phyloP scores from a whole-genome alignment of 2,888 invertebrate genomes.

The Leptopilina syphax region DNA sequence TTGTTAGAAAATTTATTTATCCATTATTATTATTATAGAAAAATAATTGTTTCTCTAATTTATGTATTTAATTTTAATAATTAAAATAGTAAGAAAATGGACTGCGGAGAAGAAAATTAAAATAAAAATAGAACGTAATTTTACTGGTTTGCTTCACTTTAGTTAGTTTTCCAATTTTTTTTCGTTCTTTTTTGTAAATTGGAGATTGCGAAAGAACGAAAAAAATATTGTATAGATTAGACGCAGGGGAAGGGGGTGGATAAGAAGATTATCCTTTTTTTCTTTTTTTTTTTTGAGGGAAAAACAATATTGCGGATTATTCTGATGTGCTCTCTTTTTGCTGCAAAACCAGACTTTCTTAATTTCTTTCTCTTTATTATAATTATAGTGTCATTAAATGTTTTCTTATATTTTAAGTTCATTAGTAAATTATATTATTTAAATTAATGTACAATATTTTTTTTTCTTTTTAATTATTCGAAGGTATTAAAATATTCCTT shows the following conservation, averaged over 20 bases:
- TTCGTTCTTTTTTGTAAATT: not conserved
- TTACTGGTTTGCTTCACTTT: conserved; percentile 12
- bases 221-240: not conserved
- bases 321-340: not conserved
- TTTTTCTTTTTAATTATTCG: not conserved
- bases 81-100: conserved; percentile 1
- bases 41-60: not conserved
- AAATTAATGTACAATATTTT: not conserved
- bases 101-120: too few relatives aligned
- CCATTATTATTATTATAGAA: not conserved
- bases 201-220: not conserved
- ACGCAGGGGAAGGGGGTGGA: not conserved
- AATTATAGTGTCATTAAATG: too few relatives aligned
- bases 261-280: not conserved
- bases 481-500: conserved; percentile 9
- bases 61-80: not conserved
- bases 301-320: conserved; percentile 10
- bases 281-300: not conserved
- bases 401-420: too few relatives aligned
- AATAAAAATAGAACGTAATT: not conserved
- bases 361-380: not conserved
- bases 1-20: not conserved
- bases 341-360: not conserved
- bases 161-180: not conserved
- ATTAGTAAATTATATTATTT: not conserved